Percentiles rank a stretch among this genome's conserved stretches.
These are phyloP conservation scores for Hydrozoanthus tunicans DNA, from an alignment of 64 coral and sea anemone genomes.

Conservation along the genomic window DNA sequence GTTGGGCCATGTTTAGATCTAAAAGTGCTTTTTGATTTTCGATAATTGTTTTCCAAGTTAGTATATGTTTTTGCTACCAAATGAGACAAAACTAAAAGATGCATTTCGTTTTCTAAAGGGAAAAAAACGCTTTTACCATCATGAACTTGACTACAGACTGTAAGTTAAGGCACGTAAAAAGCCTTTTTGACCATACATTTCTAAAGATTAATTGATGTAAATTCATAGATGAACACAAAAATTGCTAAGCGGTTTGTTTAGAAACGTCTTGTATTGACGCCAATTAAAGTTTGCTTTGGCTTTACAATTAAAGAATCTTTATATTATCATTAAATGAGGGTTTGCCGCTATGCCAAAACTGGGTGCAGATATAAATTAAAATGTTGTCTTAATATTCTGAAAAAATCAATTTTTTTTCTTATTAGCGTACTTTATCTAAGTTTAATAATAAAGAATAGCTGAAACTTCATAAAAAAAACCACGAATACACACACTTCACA, in stretches of 20 bases:
- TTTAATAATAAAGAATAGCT: neutral
- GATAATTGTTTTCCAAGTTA: neutral
- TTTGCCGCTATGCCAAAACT: neutral
- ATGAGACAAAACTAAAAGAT: neutral
- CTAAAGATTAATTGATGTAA: conserved; percentile 13
- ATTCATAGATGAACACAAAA: conserved; percentile 24
- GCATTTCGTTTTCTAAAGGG: neutral
- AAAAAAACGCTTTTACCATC: neutral
- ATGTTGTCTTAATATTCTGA: neutral
- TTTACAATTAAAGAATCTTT: neutral
- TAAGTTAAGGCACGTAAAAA: too few species aligned
- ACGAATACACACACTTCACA: too few species aligned
- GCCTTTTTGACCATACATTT: too few species aligned
- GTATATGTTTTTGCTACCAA: neutral
- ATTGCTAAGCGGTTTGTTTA: conserved; percentile 18
- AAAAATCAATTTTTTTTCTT: neutral
- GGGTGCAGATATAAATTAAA: conserved; percentile 13
- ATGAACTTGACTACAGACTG: too few species aligned
- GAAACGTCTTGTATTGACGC: neutral
- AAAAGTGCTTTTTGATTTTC: neutral
- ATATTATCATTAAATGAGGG: neutral
- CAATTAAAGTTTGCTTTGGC: neutral
- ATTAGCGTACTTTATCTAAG: neutral
- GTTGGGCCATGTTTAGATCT: neutral
- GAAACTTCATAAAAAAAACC: too few species aligned